phyloP scores from a whole-genome alignment of 2,797 vertebrate genomes.

The Coracias cyanogaster region DNA sequence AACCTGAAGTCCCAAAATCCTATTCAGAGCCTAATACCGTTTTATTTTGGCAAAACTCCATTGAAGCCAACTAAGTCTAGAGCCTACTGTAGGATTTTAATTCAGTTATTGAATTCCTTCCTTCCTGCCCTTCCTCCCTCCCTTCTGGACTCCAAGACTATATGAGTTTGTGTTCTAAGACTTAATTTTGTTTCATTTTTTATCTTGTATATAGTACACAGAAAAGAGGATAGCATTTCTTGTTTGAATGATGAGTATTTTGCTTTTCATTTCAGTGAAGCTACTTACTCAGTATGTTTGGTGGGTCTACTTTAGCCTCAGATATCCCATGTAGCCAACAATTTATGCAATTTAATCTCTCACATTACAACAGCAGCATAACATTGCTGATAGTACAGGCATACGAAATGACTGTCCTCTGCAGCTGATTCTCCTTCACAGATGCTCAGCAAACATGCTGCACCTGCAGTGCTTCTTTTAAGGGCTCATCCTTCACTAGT shows the following conservation, averaged over 20 bases:
- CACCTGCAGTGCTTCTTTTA: neutral
- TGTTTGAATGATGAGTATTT: neutral
- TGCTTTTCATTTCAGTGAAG: neutral
- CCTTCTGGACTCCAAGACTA: neutral
- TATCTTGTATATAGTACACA: neutral
- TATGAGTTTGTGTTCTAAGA: neutral
- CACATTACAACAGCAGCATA: neutral
- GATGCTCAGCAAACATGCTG: neutral
- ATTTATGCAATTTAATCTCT: neutral
- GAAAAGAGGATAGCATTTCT: neutral
- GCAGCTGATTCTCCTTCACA: fast-evolving
- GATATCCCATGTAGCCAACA: neutral
- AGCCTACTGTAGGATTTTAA: neutral
- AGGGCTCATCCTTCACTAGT: neutral
- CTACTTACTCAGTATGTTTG: neutral
- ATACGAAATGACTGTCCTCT: neutral
- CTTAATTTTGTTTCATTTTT: neutral
- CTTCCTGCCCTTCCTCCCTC: neutral
- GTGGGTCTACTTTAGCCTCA: neutral
- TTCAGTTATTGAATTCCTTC: neutral
- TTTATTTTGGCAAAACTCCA: neutral
- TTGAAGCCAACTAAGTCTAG: neutral
- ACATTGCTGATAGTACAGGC: neutral
- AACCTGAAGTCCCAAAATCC: neutral
- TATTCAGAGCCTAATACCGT: neutral